Base-by-base conservation (phyloP, 2,797 vertebrate genomes). In the Cynodonichthys magdalenae region DNA sequence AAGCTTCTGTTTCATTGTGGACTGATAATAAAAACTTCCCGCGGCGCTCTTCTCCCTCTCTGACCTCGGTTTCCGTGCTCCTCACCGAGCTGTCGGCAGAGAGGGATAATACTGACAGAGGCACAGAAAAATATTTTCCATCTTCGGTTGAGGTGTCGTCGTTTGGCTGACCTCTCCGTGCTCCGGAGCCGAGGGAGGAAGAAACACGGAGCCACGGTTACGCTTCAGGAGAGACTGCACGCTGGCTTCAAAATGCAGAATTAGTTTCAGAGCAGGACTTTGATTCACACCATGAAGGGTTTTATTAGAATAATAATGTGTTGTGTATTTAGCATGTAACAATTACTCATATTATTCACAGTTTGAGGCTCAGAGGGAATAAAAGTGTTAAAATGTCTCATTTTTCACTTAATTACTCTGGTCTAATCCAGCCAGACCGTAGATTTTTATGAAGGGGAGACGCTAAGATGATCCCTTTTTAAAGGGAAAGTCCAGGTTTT, bases 161-260 rank as follows among this genome's bases (percentile, higher is more conserved):
- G 60, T 66, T 69, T 59, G 56, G 52, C 59, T 62, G 63, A 73
- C 66, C 70, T 64, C 59, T 19, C 36, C 31, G 27, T 60, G 47
- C 63, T 57, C 48, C 53, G 10, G 29, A 63, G 61, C 20, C n/a
- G 55, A 48, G 47, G 66, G 41, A 50, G 49, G 53, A 34, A 45
- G 66, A 59, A 31, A 27, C 46, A 52, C 59, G 51, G 41, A 73
- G 53, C 31, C 15, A 20, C 56, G 7, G 48, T 49, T 52, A 11
- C 34, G 41, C 42, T 10, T 42, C 51, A 51, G 29, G 31, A 44
- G 19, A 46, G 9, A 17, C 39, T 28, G 49, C 28, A 36, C 27
- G 12, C 49, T 29, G 53, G 24, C 8, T 34, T 51, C 52, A 24
- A 47, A 66, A 27, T 17, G 48, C 24, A 66, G 41, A 39, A 36